Percentiles rank a stretch among this genome's conserved stretches.
Evolutionary conservation across 2,113 vertebrate species (phyloP).

Genomic region (Ameiurus melas): DNA sequence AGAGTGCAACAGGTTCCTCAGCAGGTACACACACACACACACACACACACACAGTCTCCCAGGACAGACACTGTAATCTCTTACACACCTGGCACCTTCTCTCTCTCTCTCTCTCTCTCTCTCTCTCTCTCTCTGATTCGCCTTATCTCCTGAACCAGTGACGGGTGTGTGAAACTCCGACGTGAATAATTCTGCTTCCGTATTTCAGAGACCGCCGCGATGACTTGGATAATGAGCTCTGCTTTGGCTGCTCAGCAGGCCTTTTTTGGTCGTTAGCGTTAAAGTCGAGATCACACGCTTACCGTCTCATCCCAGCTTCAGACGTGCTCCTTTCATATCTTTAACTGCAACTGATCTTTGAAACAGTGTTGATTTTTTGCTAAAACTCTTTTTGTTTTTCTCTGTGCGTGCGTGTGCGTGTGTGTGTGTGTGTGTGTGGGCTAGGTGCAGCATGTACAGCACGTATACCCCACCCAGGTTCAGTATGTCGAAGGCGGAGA

Average conservation of each 20-base stretch:
- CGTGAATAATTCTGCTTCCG: not conserved
- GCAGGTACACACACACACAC: conserved; percentile 81
- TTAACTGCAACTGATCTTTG: not conserved
- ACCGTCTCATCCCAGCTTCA: not conserved
- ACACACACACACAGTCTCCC: conserved; percentile 52
- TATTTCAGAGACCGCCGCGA: not conserved
- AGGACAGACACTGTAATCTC: conserved; percentile 15
- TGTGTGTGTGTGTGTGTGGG: conserved; percentile 29
- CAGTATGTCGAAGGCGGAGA: conserved; percentile 95
- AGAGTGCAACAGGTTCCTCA: conserved; percentile 89
- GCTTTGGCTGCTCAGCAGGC: not conserved
- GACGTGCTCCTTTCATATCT: not conserved
- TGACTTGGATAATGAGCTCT: conserved; percentile 36
- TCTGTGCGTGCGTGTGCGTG: not conserved
- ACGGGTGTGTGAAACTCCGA: not conserved
- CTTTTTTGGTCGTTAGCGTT: conserved; percentile 12
- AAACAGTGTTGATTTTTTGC: not conserved
- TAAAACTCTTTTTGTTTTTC: not conserved
- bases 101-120: not conserved
- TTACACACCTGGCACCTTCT: conserved; percentile 27
- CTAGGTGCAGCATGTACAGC: conserved; percentile 87
- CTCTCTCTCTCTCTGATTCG: not conserved
- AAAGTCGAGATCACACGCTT: not conserved
- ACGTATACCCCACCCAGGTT: conserved; percentile 90
- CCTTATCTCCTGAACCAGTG: not conserved